Percentiles rank a stretch among this genome's conserved stretches.
Conservation (phyloP, 2,888 invertebrate species). For the Lordiphosa andalusiaca region DNA sequence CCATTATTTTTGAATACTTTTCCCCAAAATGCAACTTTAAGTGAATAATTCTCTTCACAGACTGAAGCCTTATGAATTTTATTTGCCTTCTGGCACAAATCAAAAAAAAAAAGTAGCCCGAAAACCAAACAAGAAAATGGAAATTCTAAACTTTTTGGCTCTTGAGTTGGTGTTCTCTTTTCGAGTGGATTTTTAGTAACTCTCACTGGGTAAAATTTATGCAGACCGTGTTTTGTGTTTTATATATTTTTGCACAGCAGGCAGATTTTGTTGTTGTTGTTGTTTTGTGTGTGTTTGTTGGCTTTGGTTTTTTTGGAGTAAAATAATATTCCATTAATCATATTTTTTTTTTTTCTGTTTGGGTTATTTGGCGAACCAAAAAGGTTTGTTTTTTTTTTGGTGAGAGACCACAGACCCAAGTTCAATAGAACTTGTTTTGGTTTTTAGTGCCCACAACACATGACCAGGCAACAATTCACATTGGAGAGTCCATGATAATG, state of each 20-base stretch:
- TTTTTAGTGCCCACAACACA: conserved; percentile 47
- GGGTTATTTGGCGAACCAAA: conserved; percentile 13
- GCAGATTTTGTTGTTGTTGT: conserved; percentile 51
- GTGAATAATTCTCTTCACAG: too few species aligned
- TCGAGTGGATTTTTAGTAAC: conserved; percentile 6
- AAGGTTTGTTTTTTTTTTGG: conserved; percentile 22
- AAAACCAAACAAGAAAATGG: conserved; percentile 8
- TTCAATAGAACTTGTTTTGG: conserved; percentile 68
- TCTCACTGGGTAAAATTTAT: too few species aligned
- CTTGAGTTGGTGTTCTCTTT: conserved; percentile 11
- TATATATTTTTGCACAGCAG: conserved; percentile 49
- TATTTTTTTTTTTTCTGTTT: conserved; percentile 24
- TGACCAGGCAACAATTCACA: conserved; percentile 39
- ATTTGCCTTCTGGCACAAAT: too few species aligned
- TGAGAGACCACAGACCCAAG: conserved; percentile 44
- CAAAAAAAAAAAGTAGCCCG: not conserved
- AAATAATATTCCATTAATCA: conserved; percentile 69
- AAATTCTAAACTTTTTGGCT: conserved; percentile 21
- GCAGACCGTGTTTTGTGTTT: conserved; percentile 4
- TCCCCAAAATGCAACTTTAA: too few species aligned
- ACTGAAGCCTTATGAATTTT: too few species aligned
- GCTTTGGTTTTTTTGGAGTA: conserved; percentile 16
- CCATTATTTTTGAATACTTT: too few species aligned
- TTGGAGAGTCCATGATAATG: conserved; percentile 41
- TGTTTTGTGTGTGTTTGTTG: too few species aligned